A percentile compares a stretch with the other conserved stretches of the same genome.
These are phyloP conservation scores for Lampropteryx suffumata DNA, from an alignment of 2,888 invertebrate genomes.

Conservation along the genomic window DNA sequence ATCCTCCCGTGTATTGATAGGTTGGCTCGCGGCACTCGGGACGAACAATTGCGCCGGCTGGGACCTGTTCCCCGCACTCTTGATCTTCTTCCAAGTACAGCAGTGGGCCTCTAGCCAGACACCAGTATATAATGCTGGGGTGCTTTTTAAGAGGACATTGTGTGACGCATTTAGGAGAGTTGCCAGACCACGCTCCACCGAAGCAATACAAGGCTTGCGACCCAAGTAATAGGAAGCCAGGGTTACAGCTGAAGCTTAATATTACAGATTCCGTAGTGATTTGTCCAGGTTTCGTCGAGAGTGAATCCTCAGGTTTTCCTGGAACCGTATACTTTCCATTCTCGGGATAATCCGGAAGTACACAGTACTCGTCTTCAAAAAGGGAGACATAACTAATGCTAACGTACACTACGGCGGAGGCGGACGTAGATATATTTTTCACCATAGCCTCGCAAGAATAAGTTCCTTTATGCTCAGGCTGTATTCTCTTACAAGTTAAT, in stretches of 20 bases:
- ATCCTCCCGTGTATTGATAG: conserved; percentile 21
- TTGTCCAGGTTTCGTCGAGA: background rate
- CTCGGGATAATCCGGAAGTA: background rate
- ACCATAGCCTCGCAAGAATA: conserved; percentile 2
- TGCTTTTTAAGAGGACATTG: conserved; percentile 20
- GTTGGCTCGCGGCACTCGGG: conserved; percentile 17
- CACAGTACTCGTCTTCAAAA: background rate
- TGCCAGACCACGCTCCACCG: conserved; percentile 1
- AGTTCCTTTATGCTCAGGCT: conserved; percentile 1
- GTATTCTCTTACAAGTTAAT: conserved; percentile 1
- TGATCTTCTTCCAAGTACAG: conserved; percentile 1
- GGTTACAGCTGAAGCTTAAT: background rate
- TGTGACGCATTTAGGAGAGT: background rate
- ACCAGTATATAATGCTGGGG: conserved; percentile 17
- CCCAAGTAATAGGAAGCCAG: background rate
- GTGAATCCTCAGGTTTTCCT: background rate
- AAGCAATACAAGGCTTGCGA: background rate
- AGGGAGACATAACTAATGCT: background rate
- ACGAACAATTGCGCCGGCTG: conserved; percentile 15
- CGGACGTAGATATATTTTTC: background rate
- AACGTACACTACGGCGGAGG: background rate
- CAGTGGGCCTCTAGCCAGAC: conserved; percentile 15
- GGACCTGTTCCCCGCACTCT: conserved; percentile 19
- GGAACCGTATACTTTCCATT: background rate
- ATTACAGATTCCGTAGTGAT: background rate